Conservation (phyloP, 2,797 vertebrate species). For the Xiphorhynchus erythropygius region DNA sequence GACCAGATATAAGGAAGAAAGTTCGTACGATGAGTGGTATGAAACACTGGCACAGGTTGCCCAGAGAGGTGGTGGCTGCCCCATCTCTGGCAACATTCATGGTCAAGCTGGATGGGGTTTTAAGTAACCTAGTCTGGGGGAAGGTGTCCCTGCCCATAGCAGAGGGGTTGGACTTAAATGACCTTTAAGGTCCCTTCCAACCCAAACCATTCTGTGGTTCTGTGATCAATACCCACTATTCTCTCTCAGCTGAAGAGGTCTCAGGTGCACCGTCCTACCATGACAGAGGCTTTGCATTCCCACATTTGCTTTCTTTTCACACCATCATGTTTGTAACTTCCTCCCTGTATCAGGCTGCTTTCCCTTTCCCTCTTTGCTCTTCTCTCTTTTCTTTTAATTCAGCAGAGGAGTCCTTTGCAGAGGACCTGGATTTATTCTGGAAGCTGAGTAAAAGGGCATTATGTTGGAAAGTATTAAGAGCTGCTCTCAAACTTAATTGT, state of each 20-base stretch:
- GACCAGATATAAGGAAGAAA: neutral
- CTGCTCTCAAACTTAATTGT: neutral
- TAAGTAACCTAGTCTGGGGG: neutral
- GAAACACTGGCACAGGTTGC: neutral
- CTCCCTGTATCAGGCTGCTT: neutral
- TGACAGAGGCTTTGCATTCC: neutral
- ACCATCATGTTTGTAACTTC: neutral
- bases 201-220: neutral
- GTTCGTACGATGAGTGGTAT: rapidly evolving
- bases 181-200: neutral
- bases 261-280: neutral
- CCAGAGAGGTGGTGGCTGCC: neutral
- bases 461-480: neutral
- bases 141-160: neutral
- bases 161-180: neutral
- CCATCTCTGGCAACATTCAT: neutral
- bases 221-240: neutral
- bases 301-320: neutral
- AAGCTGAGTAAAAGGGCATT: neutral
- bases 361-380: neutral
- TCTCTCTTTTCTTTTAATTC: neutral
- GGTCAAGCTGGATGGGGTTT: neutral
- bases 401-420: neutral
- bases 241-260: neutral
- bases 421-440: neutral